These are phyloP conservation scores for Gyrodactylus salaris DNA, from an alignment of 1,140 invertebrate species.

Conservation along the genomic window DNA sequence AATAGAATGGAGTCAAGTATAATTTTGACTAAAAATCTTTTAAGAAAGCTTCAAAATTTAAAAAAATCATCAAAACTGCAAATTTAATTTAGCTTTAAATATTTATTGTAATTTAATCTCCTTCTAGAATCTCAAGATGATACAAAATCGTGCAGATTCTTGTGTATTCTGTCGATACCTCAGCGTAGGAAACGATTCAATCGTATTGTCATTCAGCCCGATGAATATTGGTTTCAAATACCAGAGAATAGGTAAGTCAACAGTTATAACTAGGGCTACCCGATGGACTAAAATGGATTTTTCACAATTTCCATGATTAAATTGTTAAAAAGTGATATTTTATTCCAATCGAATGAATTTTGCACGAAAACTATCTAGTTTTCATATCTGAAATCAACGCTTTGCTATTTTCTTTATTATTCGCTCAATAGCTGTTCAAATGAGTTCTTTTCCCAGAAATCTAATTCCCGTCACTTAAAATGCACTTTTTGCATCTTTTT, in stretches of 20 bases:
- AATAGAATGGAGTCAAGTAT: too few relatives aligned
- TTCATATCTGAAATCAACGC: background rate
- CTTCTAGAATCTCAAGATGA: too few relatives aligned
- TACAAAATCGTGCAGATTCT: too few relatives aligned
- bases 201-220: background rate
- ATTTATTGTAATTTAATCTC: too few relatives aligned
- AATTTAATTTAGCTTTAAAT: too few relatives aligned
- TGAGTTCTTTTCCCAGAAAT: too few relatives aligned
- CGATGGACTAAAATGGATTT: background rate
- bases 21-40: too few relatives aligned
- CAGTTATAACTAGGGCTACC: background rate
- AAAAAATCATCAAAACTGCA: too few relatives aligned
- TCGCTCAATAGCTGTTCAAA: background rate
- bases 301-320: background rate
- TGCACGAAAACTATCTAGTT: background rate
- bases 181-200: background rate
- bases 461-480: too few relatives aligned
- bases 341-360: background rate
- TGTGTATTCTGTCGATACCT: background rate
- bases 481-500: too few relatives aligned
- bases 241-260: background rate
- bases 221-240: background rate
- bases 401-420: background rate
- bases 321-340: background rate
- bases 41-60: too few relatives aligned